Base-by-base conservation (phyloP, 2,888 invertebrate genomes). In the Tricholauxania praeusta region DNA sequence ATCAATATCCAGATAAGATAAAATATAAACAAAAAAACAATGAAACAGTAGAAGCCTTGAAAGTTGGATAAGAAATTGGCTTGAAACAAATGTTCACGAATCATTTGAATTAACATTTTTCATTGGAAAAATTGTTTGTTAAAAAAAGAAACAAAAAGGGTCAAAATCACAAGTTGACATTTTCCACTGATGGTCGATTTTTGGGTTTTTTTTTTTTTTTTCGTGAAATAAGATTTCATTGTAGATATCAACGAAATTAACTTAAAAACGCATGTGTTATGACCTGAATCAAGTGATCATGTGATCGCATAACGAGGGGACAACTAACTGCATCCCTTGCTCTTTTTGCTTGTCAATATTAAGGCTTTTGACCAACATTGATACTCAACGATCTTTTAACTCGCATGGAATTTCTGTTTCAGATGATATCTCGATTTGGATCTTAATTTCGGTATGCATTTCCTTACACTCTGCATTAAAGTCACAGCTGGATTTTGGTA, bases 381-480 rank as follows among this genome's bases (percentile, higher is more conserved):
- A 79, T 79, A 73, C 74, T 80, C 80, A 77, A 81, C 22, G 59
- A 59, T 69, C 59, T 60, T 69, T 28, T 59, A 59, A 60, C 68
- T 69, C 60, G 49, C 32, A 12, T 67, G 59, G 68, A 69, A 69
- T 59, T 49, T 59, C 59, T 69, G 49, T 47, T 51, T 49, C 59
- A 32, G 49, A 69, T 69, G 49, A 69, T 59, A 69, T 69, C 68
- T 69, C 59, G 51, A 69, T 69, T 69, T 28, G 39, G 52, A 59
- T 81, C 78, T 79, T 80, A 77, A 49, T 62, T 80, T 73, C 79
- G 81, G 80, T 79, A 81, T 79, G 79, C 81, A 81, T 81, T 80
- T 81, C 81, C 81, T 80, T 79, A 79, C 81, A 81, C 80, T 79
- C 79, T 78, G n/a, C 22, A 12, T 47, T 49, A 14, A 39, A 48